phyloP scores from a whole-genome alignment of 2,113 vertebrate genomes.

The Callorhinus ursinus region DNA sequence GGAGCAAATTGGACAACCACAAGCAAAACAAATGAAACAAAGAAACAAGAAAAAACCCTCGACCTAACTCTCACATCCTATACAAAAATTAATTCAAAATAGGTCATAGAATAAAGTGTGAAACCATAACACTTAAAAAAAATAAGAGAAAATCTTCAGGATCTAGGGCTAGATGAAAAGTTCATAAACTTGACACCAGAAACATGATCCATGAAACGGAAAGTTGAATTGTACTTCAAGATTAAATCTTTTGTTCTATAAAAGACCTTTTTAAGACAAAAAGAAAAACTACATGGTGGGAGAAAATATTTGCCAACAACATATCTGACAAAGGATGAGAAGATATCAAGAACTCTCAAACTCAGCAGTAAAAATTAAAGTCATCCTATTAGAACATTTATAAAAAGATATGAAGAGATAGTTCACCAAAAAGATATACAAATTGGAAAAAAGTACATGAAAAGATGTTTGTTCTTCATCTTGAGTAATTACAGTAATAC shows the following conservation, averaged over 20 bases:
- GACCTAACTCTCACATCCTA: neutral
- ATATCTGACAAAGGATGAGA: neutral
- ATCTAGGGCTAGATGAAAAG: neutral
- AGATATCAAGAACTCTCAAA: neutral
- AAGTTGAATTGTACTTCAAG: neutral
- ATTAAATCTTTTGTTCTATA: neutral
- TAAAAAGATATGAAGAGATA: neutral
- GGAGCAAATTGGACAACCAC: neutral
- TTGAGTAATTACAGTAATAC: neutral
- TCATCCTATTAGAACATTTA: neutral
- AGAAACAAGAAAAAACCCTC: neutral
- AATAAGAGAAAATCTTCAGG: neutral
- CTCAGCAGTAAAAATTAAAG: neutral
- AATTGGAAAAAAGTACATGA: neutral
- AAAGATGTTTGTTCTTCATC: neutral
- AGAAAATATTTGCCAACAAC: neutral
- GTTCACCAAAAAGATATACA: neutral
- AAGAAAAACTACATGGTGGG: neutral
- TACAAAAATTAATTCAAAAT: neutral
- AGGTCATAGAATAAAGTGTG: neutral
- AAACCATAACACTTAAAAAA: neutral
- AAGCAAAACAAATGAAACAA: neutral
- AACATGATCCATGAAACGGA: neutral
- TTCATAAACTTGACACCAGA: neutral
- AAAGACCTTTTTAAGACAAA: neutral